A percentile compares a stretch with the other conserved stretches of the same genome.
These are phyloP conservation scores for Lingula anatina DNA, from an alignment of 2,888 invertebrate species.

Conservation along the genomic window DNA sequence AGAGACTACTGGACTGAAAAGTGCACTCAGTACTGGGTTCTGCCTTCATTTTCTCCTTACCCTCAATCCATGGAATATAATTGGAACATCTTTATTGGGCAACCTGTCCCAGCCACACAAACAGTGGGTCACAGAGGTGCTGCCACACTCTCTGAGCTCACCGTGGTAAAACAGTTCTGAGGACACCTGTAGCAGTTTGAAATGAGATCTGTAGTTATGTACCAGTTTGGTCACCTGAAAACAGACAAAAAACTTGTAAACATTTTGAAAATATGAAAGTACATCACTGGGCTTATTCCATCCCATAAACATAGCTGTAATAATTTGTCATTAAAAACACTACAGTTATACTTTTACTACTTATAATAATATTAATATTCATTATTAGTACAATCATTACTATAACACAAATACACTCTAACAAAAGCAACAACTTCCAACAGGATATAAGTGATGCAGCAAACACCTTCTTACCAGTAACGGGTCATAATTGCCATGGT, in stretches of 20 bases:
- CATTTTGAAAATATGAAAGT: not conserved
- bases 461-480: slow-evolving; percentile 58
- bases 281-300: too few species aligned
- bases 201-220: slow-evolving; percentile 80
- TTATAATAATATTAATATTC: too few species aligned
- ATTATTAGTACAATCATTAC: too few species aligned
- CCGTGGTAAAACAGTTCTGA: slow-evolving; percentile 80
- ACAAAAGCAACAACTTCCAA: too few species aligned
- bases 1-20: too few species aligned
- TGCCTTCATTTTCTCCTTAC: too few species aligned
- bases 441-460: too few species aligned
- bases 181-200: slow-evolving; percentile 69
- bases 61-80: slow-evolving; percentile 52
- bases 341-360: too few species aligned
- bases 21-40: too few species aligned
- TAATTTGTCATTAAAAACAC: too few species aligned
- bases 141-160: slow-evolving; percentile 62
- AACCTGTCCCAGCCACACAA: slow-evolving; percentile 39
- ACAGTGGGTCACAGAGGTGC: slow-evolving; percentile 46
- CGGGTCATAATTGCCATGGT: slow-evolving; percentile 71
- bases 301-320: too few species aligned
- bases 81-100: slow-evolving; percentile 35
- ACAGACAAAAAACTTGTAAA: not conserved
- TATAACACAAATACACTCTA: too few species aligned
- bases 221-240: slow-evolving; percentile 70